These are phyloP conservation scores for Leptinotarsa rubiginosa DNA, from an alignment of 2,888 invertebrate species.

Conservation along the genomic window DNA sequence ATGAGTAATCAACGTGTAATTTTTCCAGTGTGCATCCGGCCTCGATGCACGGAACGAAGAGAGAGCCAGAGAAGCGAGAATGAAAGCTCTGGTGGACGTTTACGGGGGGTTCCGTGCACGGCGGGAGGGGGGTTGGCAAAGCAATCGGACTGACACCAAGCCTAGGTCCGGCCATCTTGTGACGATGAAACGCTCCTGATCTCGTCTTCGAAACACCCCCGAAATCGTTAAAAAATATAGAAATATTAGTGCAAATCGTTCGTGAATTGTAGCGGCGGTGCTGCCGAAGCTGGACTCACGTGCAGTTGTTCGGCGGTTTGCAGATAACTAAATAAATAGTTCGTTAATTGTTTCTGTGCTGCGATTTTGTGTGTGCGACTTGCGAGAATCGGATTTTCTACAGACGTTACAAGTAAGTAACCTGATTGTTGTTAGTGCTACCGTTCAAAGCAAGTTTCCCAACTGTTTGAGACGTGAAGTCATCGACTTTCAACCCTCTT, in stretches of 20 bases:
- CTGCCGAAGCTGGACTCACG: constrained; percentile 60
- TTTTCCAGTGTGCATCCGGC: constrained; percentile 67
- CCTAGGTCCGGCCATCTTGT: constrained; percentile 68
- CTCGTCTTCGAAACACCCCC: constrained; percentile 63
- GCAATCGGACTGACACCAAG: constrained; percentile 62
- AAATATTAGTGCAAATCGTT: constrained; percentile 55
- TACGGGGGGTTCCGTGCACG: constrained; percentile 66
- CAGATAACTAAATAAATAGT: constrained; percentile 32
- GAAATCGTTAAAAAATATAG: constrained; percentile 54
- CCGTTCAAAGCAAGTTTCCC: not conserved
- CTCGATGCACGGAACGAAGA: constrained; percentile 62
- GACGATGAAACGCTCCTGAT: constrained; percentile 63
- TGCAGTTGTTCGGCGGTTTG: constrained; percentile 55
- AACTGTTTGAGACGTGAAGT: not conserved
- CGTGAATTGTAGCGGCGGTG: constrained; percentile 53
- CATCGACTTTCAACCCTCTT: not conserved
- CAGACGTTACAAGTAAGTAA: constrained; percentile 8
- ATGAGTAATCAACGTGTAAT: constrained; percentile 64
- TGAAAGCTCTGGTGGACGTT: constrained; percentile 65
- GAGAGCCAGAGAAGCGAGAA: constrained; percentile 65
- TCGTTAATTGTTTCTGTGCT: constrained; percentile 60
- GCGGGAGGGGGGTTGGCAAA: constrained; percentile 65
- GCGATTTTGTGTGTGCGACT: constrained; percentile 61
- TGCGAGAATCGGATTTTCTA: constrained; percentile 25
- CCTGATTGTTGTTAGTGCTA: not conserved